Evolutionary conservation across 1,140 invertebrate species (phyloP), one percentile per base, ranked within the genome.

Genomic region (Choristoneura fumiferana): DNA sequence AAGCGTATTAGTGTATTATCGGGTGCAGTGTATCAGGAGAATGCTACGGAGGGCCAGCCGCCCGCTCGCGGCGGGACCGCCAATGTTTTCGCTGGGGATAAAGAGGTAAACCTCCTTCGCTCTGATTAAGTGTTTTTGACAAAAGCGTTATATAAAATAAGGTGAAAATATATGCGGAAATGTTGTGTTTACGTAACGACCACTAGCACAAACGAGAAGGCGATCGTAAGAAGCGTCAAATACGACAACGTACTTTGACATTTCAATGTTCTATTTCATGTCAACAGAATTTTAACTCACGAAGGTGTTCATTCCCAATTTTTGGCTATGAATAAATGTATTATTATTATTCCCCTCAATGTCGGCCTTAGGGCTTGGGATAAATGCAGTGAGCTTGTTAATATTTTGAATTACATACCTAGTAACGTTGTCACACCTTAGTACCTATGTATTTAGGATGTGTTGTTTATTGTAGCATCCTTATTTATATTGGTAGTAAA

Each of bases 1-100:
- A 95, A 94, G 85, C 92, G 94, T 89, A 92, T 95, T 81, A 95
- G 94, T 91, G 94, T 95, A 84, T 91, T 95, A 79, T 88, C 85
- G 65, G 85, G 85, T 40, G 69, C 82, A 73, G 80, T 87, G 76
- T 84, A 88, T 67, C 78, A 87, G 81, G 86, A 89, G 67, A 89
- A 77, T 79, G 65, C 79, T 78, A 67, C 78, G 70, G 81, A 88
- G 65, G 77, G 69, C 65, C 81, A 84, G 62, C 78, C 86, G 75
- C 78, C 80, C 74, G 78, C 78, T 75, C 84, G 81, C 69, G 78
- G 83, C 73, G 76, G 76, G 79, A 69, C 78, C 62, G 58, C 74
- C 72, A 83, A 83, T 74, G 82, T 86, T 76, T 81, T 84, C 81
- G 58, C 75, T 80, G 84, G 81, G 76, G 82, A 87, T 65, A 86